Base-by-base conservation (phyloP, 2,888 invertebrate species). In the Diarsia mendica region DNA sequence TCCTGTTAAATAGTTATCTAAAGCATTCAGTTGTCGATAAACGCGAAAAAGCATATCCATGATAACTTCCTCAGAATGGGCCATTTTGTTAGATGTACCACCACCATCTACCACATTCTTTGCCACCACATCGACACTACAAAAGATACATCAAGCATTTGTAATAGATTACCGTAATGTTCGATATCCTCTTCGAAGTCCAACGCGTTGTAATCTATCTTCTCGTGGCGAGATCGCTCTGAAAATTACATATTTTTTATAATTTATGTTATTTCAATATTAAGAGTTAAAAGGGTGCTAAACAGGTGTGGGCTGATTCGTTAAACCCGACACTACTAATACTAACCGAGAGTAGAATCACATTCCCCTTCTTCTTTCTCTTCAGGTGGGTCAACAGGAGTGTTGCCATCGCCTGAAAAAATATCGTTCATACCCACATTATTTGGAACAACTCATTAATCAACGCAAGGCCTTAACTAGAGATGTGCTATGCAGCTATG, bases 121-220 rank as follows among this genome's bases (percentile, higher is more conserved):
- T n/a, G 11, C 18, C 18, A 28, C 51, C 39, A 10, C 10, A 53
- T 10, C 10, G 53, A n/a, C 15, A 67, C 51, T 15, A 67, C 15
- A 51, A 66, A 51, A 39, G 1, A 13, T 33, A 33, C 66, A 15
- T 33, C 58, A 60, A 20, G 5, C 1, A 46, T 71, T 13, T n/a
- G 8, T 20, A 55, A 67, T 65, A 65, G 13, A 67, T 60, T 84
- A 96, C 96, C 96, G 39, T 97, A 97, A 61, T 95, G 94, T 58
- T 97, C 97, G 5, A 97, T 94, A 72, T 97, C 97, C 84, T 97
- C 97, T 89, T 98, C 98, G 87, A 98, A 98, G 90, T 98, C 98
- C 80, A 98, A 88, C 0, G 98, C 98, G 89, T 98, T 98, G 92
- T 98, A 97, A 89, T 98, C 98, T 15, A 98, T 96, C 60, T 90